These are phyloP conservation scores for Leptinotarsa texana DNA, from an alignment of 1,140 invertebrate genomes.

Conservation along the genomic window DNA sequence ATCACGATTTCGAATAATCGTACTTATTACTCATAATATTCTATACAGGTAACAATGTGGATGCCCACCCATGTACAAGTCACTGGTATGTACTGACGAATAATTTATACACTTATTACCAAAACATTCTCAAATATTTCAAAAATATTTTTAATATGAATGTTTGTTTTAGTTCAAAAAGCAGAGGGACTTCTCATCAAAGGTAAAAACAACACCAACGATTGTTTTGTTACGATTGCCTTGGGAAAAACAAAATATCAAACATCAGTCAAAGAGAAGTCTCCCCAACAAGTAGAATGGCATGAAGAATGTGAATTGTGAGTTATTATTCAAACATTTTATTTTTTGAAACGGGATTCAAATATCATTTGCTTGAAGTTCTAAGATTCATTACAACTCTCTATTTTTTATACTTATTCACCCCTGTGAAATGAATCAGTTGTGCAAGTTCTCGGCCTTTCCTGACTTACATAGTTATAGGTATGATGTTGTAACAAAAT, in stretches of 20 bases:
- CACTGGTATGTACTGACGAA: constrained; percentile 61
- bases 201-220: constrained; percentile 90
- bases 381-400: too few species aligned
- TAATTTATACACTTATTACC: background rate
- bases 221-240: constrained; percentile 93
- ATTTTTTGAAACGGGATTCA: too few species aligned
- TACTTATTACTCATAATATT: constrained; percentile 25
- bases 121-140: constrained; percentile 28
- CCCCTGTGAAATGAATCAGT: too few species aligned
- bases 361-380: too few species aligned
- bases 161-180: constrained; percentile 64
- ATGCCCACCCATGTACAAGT: constrained; percentile 85
- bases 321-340: constrained; percentile 51
- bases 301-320: constrained; percentile 94
- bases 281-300: constrained; percentile 83
- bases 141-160: constrained; percentile 19
- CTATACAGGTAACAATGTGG: constrained; percentile 65
- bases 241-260: constrained; percentile 95
- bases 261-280: constrained; percentile 92
- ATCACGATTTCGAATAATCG: constrained; percentile 23
- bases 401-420: too few species aligned
- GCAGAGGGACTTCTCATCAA: constrained; percentile 75
- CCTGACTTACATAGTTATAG: too few species aligned
- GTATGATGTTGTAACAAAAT: too few species aligned
- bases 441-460: too few species aligned